phyloP scores from a whole-genome alignment of 2,113 vertebrate species.

The Limnothrissa miodon region DNA sequence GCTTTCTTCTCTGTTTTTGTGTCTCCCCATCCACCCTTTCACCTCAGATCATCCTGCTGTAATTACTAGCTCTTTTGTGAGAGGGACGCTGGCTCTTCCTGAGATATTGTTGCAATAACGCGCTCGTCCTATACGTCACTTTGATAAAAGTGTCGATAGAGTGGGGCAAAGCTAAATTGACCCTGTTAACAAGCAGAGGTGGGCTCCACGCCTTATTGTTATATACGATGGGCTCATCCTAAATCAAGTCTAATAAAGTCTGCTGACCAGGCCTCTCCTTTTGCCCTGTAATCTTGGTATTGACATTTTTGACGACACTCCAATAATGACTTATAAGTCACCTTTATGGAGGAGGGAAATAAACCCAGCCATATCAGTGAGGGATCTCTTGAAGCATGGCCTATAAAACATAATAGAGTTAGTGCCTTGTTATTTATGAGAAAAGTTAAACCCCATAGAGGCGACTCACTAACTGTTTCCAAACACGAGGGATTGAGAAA shows the following conservation, averaged over 20 bases:
- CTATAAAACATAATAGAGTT: constrained; percentile 65
- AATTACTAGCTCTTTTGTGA: constrained; percentile 41
- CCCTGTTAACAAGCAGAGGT: constrained; percentile 41
- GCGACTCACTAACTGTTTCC: constrained; percentile 41
- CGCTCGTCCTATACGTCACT: constrained; percentile 40
- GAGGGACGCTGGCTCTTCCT: constrained; percentile 15
- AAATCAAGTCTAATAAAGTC: constrained; percentile 70
- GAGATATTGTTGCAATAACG: constrained; percentile 38
- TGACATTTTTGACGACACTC: constrained; percentile 61
- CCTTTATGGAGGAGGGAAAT: constrained; percentile 68
- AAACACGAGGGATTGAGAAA: constrained; percentile 46
- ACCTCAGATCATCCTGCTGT: constrained; percentile 12
- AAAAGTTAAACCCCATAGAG: constrained; percentile 21
- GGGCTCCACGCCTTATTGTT: constrained; percentile 31
- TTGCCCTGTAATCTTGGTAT: constrained; percentile 71
- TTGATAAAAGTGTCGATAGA: constrained; percentile 48
- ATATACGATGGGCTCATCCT: constrained; percentile 33
- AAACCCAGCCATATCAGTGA: constrained; percentile 61
- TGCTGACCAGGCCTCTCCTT: constrained; percentile 56
- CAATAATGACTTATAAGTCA: constrained; percentile 72
- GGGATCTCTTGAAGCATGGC: constrained; percentile 55
- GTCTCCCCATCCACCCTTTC: not conserved
- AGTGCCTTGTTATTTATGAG: constrained; percentile 55
- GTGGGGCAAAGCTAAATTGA: constrained; percentile 42
- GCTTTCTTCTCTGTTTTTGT: not conserved